Percentiles rank a stretch among this genome's conserved stretches.
phyloP scores from a whole-genome alignment of 2,797 vertebrate genomes.

The Octomys mimax region DNA sequence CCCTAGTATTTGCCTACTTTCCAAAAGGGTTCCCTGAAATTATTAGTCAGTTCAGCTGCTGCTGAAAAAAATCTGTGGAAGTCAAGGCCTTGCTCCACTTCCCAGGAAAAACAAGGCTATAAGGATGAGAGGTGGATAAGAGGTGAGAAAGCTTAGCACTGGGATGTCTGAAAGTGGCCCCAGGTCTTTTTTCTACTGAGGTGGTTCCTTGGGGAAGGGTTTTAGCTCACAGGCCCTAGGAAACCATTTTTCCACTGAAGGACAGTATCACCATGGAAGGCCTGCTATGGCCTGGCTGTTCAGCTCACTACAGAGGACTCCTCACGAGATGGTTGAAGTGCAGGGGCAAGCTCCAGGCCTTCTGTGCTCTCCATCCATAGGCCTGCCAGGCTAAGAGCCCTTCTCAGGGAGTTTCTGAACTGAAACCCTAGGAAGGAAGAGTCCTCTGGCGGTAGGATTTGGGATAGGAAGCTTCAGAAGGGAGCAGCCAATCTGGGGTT shows the following conservation, averaged over 20 bases:
- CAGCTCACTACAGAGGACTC: not conserved
- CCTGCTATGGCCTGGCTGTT: not conserved
- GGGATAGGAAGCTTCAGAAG: not conserved
- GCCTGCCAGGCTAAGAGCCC: not conserved
- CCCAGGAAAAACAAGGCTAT: not conserved
- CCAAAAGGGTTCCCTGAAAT: constrained; percentile 45
- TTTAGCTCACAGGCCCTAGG: not conserved
- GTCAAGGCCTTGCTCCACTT: not conserved
- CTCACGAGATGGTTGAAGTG: not conserved
- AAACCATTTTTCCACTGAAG: not conserved
- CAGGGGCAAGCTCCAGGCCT: not conserved
- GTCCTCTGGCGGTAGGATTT: not conserved
- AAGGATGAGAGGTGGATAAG: not conserved
- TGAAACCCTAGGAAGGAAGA: not conserved
- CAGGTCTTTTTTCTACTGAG: not conserved
- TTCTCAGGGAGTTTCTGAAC: not conserved
- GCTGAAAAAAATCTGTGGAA: not conserved
- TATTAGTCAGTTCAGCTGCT: not conserved
- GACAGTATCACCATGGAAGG: not conserved
- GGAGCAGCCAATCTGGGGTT: not conserved
- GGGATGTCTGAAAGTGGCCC: not conserved
- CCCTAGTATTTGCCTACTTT: constrained; percentile 15
- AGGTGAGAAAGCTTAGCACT: not conserved
- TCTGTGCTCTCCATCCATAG: rapidly evolving
- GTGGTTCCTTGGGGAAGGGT: not conserved